Evolutionary conservation across 2,888 invertebrate genomes (phyloP).

Genomic region (Spisula solida): DNA sequence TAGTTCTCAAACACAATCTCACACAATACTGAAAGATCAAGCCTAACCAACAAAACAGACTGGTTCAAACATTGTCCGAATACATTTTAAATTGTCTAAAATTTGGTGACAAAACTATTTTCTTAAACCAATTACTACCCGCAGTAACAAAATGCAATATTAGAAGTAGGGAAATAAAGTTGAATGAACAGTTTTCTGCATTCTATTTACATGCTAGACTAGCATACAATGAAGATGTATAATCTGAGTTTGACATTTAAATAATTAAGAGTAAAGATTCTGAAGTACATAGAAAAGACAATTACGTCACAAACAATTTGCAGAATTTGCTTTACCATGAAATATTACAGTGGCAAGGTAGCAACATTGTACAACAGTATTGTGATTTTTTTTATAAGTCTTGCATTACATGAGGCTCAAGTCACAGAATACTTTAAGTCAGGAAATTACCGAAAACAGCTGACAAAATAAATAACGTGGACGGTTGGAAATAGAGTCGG

Average conservation of each 20-base stretch:
- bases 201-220: constrained; percentile 18
- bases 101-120: neutral
- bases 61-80: neutral
- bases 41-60: too few species aligned
- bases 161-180: neutral
- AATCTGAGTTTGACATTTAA: constrained; percentile 17
- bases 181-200: neutral
- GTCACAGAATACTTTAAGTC: neutral
- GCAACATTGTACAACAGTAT: neutral
- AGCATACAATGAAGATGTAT: neutral
- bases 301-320: constrained; percentile 2
- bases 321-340: neutral
- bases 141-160: neutral
- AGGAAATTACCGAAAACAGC: neutral
- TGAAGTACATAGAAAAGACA: neutral
- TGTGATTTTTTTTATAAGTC: neutral
- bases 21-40: too few species aligned
- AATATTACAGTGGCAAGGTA: neutral
- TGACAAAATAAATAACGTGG: neutral
- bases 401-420: neutral
- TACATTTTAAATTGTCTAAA: neutral
- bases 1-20: too few species aligned
- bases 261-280: constrained; percentile 1
- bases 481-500: neutral
- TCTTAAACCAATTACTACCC: neutral